Evolutionary conservation across 2,888 invertebrate genomes (phyloP).

Genomic region (Poecilus cupreus): DNA sequence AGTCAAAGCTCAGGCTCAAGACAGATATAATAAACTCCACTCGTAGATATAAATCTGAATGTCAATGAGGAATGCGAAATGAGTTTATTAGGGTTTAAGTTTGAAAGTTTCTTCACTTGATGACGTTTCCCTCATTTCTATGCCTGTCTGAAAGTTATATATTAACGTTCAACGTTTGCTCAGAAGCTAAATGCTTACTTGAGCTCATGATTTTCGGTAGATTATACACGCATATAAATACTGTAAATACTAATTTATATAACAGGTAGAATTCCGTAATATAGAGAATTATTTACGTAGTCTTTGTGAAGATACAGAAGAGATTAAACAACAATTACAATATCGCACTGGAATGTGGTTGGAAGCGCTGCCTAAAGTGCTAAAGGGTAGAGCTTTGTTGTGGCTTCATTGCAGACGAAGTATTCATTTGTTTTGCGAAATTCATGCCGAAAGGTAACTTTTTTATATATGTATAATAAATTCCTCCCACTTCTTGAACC

Average conservation of each 20-base stretch:
- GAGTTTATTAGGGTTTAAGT: constrained; percentile 17
- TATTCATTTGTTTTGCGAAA: too few species aligned
- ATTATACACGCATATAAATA: neutral
- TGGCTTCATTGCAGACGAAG: neutral
- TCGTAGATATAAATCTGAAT: constrained; percentile 24
- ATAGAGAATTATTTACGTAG: neutral
- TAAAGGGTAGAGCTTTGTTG: neutral
- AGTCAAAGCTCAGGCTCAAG: neutral
- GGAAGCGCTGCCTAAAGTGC: neutral
- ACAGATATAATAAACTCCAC: constrained; percentile 4
- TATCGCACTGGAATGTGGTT: neutral
- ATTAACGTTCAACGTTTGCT: neutral
- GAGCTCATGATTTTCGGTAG: neutral
- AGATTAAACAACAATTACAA: neutral
- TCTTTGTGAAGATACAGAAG: neutral
- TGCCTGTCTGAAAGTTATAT: neutral
- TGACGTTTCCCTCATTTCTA: neutral
- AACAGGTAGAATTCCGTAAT: neutral
- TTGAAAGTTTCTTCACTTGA: constrained; percentile 25
- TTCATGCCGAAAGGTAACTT: too few species aligned
- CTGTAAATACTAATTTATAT: neutral
- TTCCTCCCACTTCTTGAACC: too few species aligned
- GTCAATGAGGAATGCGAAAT: constrained; percentile 7
- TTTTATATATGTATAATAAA: too few species aligned
- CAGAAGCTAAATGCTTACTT: neutral